Evolutionary conservation across 2,888 invertebrate species (phyloP).

Genomic region (Tolmerus cingulatus): DNA sequence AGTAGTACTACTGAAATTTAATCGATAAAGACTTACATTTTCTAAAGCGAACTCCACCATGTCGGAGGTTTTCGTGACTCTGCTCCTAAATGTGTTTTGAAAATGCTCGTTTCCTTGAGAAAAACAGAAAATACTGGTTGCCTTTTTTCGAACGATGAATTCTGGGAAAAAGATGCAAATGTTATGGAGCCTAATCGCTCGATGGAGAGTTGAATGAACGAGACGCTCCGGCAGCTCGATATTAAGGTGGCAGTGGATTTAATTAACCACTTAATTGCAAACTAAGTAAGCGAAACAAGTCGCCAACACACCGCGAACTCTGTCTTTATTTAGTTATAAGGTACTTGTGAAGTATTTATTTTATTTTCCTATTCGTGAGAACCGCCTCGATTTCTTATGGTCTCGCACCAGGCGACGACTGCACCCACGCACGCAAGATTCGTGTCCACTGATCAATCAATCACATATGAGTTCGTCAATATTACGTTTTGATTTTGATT

Average conservation of each 20-base stretch:
- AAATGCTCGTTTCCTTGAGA: background rate
- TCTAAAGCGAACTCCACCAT: conserved; percentile 60
- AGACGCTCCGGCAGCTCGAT: background rate
- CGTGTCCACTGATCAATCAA: conserved; percentile 28
- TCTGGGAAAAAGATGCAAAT: conserved; percentile 41
- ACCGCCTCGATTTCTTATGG: background rate
- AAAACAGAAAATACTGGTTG: background rate
- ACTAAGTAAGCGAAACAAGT: background rate
- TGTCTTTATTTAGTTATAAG: background rate
- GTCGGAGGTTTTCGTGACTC: conserved; percentile 21
- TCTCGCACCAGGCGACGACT: background rate
- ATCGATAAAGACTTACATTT: conserved; percentile 54
- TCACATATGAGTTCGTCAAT: conserved; percentile 7
- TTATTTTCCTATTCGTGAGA: background rate
- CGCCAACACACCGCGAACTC: background rate
- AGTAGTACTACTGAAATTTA: background rate
- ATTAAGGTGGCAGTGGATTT: background rate
- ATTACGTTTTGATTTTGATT: background rate
- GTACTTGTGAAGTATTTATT: background rate
- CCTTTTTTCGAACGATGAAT: background rate
- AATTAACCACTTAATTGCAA: conserved; percentile 28
- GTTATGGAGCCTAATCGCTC: background rate
- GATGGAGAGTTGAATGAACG: conserved; percentile 28
- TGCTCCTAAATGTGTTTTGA: background rate
- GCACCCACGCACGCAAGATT: conserved; percentile 19